Conservation (phyloP, 2,888 invertebrate species). For the Leucophenga maculata region DNA sequence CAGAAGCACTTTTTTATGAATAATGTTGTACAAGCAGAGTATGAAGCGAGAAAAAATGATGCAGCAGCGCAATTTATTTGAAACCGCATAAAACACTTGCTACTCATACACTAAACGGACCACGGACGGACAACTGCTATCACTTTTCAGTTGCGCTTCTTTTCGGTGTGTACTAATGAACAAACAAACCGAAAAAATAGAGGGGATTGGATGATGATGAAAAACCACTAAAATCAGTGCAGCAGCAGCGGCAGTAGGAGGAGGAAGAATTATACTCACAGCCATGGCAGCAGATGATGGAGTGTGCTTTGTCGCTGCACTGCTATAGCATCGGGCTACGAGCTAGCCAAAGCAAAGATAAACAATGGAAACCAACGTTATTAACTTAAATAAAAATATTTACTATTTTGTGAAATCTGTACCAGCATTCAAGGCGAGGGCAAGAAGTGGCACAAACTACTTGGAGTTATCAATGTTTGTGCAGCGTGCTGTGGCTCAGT, state of each 20-base stretch:
- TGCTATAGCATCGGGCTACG: no score
- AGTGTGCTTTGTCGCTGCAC: constrained; percentile 39
- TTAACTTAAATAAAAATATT: constrained; percentile 64
- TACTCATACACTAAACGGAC: constrained; percentile 29
- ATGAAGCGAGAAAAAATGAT: constrained; percentile 30
- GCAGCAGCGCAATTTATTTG: constrained; percentile 58
- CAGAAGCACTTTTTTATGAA: constrained; percentile 34
- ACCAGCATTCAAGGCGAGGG: background rate
- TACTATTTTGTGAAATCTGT: constrained; percentile 41
- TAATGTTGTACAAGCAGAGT: constrained; percentile 24
- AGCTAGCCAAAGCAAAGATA: constrained; percentile 39
- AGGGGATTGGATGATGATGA: constrained; percentile 46
- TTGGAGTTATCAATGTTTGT: constrained; percentile 48
- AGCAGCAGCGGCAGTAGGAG: constrained; percentile 50
- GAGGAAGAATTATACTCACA: background rate
- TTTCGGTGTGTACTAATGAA: constrained; percentile 53
- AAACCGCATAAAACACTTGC: constrained; percentile 59
- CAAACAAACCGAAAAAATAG: constrained; percentile 52
- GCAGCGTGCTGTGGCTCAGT: constrained; percentile 20
- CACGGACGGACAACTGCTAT: constrained; percentile 4
- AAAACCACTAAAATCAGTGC: constrained; percentile 59
- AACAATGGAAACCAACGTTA: constrained; percentile 51
- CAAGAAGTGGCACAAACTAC: background rate
- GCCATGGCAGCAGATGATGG: constrained; percentile 1
- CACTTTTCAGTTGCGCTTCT: constrained; percentile 31